Conservation (phyloP, 2,797 vertebrate species). For the Peromyscus aztecus region DNA sequence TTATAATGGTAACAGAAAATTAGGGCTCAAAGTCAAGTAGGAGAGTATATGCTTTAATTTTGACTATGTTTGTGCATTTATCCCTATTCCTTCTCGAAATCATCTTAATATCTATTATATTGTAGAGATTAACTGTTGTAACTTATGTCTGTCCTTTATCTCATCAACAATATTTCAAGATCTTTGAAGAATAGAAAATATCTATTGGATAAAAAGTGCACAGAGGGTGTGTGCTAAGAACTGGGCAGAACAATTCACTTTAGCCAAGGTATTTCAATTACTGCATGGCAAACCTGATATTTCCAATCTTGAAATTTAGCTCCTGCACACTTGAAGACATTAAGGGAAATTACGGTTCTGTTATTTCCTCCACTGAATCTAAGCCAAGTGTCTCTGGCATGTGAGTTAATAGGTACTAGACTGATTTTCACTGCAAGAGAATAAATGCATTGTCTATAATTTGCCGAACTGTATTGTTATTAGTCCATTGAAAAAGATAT, state of each 20-base stretch:
- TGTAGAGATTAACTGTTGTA: not conserved
- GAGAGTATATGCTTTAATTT: not conserved
- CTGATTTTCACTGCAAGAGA: not conserved
- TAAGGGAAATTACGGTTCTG: conserved; percentile 12
- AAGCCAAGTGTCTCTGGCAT: conserved; percentile 14
- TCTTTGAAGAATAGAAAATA: conserved; percentile 13
- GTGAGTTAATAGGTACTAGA: conserved; percentile 11
- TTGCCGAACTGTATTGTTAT: conserved; percentile 40
- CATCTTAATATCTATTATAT: not conserved
- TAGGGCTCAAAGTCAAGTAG: not conserved
- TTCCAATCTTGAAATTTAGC: not conserved
- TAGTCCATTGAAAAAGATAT: conserved; percentile 48
- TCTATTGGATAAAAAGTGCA: not conserved
- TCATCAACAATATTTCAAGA: conserved; percentile 31
- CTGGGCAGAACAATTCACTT: not conserved
- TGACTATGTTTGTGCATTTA: not conserved
- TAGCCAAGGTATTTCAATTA: not conserved
- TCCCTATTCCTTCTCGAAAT: not conserved
- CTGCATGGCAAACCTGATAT: not conserved
- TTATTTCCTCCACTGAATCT: not conserved
- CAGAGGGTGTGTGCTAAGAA: not conserved
- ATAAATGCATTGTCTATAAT: conserved; percentile 35
- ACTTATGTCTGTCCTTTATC: not conserved
- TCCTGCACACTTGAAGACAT: not conserved
- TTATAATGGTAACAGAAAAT: conserved; percentile 10